Evolutionary conservation across 1,140 invertebrate species (phyloP).

Genomic region (Pachyrhynchus sulphureomaculatus): DNA sequence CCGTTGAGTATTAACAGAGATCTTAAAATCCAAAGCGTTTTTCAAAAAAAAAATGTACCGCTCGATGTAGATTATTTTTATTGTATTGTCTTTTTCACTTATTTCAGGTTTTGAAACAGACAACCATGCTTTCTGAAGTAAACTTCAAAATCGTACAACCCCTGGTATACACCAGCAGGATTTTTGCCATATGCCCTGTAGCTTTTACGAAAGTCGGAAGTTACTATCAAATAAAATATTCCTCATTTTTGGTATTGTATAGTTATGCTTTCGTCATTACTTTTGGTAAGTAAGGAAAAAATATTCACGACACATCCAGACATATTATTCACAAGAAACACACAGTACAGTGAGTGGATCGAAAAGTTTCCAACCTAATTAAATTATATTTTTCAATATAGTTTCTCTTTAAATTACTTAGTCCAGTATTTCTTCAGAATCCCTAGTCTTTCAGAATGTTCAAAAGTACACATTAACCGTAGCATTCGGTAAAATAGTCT

Average conservation of each 20-base stretch:
- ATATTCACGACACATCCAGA: not conserved
- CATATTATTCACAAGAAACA: not conserved
- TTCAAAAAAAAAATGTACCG: not conserved
- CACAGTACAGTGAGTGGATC: no score
- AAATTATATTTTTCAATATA: no score
- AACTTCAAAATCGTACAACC: conserved; percentile 15
- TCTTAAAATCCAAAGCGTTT: no score
- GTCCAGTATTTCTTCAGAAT: no score
- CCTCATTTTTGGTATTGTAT: conserved; percentile 11
- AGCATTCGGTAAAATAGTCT: no score
- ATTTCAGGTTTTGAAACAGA: conserved; percentile 2
- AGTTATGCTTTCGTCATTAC: conserved; percentile 17
- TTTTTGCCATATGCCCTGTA: conserved; percentile 18
- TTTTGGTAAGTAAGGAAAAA: conserved; percentile 14
- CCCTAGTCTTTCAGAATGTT: no score
- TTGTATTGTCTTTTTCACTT: not conserved
- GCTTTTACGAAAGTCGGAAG: conserved; percentile 18
- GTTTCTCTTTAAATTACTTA: no score
- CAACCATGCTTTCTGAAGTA: conserved; percentile 4
- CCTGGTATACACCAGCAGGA: conserved; percentile 5
- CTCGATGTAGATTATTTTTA: no score
- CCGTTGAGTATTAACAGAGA: no score
- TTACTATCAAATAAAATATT: conserved; percentile 7
- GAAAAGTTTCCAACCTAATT: no score
- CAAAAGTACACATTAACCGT: no score